Evolutionary conservation across 2,797 vertebrate genomes (phyloP), one percentile per base, ranked within the genome.

Genomic region (Rhadinocentrus ornatus): DNA sequence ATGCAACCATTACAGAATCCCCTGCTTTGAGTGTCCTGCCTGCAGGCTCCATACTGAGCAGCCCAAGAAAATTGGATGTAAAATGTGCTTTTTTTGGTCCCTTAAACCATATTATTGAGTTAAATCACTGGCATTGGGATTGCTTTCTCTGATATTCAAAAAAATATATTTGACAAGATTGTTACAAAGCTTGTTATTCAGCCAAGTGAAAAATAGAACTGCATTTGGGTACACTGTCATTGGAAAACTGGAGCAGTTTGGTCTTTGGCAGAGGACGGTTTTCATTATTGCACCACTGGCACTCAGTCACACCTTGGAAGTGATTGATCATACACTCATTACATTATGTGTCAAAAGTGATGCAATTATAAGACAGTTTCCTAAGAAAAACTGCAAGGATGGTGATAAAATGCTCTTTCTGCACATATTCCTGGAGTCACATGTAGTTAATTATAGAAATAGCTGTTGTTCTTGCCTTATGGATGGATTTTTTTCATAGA

Each of bases 21-120:
- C 60, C 34, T 59, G 53, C 75, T 75, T 52, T 53, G 69, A 89
- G 75, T 62, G 57, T 71, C 57, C 60, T 78, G 61, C 78, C 83
- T 4, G 15, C 69, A 75, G 80, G 74, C 82, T 56, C 31, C 56
- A 77, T 59, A 62, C 80, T 37, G 37, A 16, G 6, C 66, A 59
- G 72, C 66, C 39, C 52, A 56, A 78, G 61, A 73, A 87, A 85
- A 86, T 77, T 85, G 77, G 75, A 86, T 77, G 67, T 83, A 82
- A 83, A 89, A 86, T 82, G 58, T 76, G 73, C 81, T 75, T 84
- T 55, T 41, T 65, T 79, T 68, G 71, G 78, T 74, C 55, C 69
- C 71, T 80, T 67, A 59, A 78, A 83, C 78, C 66, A 76, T 60
- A 81, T 69, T 72, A 73, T 58, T 54, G 69, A 55, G 74, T 67